phyloP scores from a whole-genome alignment of 1,140 invertebrate genomes.

The Radopholus similis region DNA sequence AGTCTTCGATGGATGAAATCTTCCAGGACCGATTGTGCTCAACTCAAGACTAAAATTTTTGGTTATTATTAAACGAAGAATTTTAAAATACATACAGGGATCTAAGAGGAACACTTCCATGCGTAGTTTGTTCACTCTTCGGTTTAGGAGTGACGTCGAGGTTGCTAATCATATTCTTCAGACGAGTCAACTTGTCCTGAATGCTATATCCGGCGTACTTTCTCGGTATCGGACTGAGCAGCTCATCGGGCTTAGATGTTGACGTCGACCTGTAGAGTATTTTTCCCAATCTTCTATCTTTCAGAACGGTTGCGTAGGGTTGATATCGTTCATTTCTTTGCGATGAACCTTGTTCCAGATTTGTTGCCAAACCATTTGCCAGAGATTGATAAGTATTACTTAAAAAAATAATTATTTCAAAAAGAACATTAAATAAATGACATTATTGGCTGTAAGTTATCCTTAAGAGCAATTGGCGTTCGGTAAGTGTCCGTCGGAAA shows the following conservation, averaged over 20 bases:
- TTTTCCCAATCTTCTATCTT: not conserved
- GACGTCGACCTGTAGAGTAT: not conserved
- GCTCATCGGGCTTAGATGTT: not conserved
- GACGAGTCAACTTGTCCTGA: not conserved
- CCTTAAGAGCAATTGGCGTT: too few species aligned
- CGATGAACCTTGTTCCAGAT: too few species aligned
- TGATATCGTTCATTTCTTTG: not conserved
- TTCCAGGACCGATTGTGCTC: not conserved
- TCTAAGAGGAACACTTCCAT: not conserved
- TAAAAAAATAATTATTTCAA: too few species aligned
- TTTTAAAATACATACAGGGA: not conserved
- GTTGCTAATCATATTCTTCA: not conserved
- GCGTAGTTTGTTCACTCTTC: not conserved
- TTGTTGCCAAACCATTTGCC: too few species aligned
- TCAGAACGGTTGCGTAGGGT: not conserved
- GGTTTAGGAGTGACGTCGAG: not conserved
- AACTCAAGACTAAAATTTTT: not conserved
- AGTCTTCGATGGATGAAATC: not conserved
- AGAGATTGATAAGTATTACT: too few species aligned
- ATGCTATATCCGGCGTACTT: not conserved
- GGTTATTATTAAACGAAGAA: not conserved
- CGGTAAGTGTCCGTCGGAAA: not conserved
- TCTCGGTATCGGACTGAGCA: not conserved
- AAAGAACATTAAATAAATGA: too few species aligned
- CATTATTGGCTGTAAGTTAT: too few species aligned